Conservation (phyloP, 2,888 invertebrate genomes). For the Xylota sylvarum region DNA sequence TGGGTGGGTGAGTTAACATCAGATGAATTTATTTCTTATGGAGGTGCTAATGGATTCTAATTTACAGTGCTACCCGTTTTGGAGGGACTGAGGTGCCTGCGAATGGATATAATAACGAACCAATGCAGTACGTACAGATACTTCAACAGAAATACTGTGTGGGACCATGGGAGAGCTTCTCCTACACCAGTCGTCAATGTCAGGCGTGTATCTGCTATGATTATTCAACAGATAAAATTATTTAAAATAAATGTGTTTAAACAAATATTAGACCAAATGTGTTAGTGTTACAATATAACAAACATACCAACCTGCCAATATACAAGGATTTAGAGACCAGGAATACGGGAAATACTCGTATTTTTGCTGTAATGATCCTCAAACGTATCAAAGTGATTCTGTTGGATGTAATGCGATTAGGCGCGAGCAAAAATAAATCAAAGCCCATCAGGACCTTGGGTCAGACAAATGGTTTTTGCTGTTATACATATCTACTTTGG, state of each 20-base stretch:
- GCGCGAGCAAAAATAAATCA: no score
- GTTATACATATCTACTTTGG: no score
- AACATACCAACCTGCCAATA: no score
- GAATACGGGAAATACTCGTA: no score
- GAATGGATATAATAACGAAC: conserved; percentile 25
- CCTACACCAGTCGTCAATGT: background rate
- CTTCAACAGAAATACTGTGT: conserved; percentile 25
- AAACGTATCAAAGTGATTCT: no score
- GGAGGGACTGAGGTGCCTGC: conserved; percentile 14
- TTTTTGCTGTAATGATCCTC: no score
- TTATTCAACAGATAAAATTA: background rate
- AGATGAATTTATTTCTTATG: background rate
- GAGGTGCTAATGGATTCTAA: background rate
- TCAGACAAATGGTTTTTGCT: no score
- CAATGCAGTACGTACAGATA: conserved; percentile 54
- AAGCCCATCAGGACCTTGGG: no score
- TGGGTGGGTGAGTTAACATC: conserved; percentile 23
- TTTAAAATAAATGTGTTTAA: background rate
- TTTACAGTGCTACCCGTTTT: conserved; percentile 50
- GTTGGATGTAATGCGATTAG: no score
- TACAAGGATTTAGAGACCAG: no score
- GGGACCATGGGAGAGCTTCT: conserved; percentile 40
- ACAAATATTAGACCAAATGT: no score
- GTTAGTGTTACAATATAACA: no score
- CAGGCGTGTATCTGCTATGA: conserved; percentile 13